Percentiles rank a stretch among this genome's conserved stretches.
Conservation (phyloP, 2,113 vertebrate genomes). For the Eidolon helvum region DNA sequence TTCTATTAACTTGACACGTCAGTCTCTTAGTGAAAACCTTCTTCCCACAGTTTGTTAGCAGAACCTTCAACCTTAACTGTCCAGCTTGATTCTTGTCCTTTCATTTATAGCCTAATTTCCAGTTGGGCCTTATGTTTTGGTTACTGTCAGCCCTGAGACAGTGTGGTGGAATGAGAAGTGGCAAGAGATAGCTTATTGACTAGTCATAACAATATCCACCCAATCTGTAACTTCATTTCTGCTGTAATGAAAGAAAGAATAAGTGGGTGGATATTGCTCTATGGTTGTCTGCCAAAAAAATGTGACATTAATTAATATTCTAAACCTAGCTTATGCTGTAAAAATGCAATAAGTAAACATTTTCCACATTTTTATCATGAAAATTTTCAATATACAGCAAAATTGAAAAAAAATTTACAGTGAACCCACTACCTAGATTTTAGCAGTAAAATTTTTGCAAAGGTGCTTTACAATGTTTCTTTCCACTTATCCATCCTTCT, state of each 20-base stretch:
- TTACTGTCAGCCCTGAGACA: not conserved
- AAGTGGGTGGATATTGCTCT: not conserved
- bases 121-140: not conserved
- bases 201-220: not conserved
- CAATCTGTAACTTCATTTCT: slow-evolving; percentile 58
- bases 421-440: not conserved
- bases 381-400: not conserved
- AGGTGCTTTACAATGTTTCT: not conserved
- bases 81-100: not conserved
- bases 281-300: not conserved
- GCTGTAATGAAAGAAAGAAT: not conserved
- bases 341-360: not conserved
- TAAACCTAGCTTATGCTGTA: not conserved
- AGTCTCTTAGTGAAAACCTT: not conserved
- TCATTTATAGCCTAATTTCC: not conserved
- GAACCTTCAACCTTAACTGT: not conserved
- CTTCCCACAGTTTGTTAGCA: not conserved
- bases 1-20: not conserved
- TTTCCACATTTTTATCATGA: not conserved
- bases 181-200: slow-evolving; percentile 31
- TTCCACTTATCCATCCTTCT: not conserved
- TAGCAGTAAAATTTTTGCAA: not conserved
- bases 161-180: not conserved
- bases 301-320: not conserved
- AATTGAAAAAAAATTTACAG: not conserved